Percentiles rank a stretch among this genome's conserved stretches.
These are phyloP conservation scores for Petrophora chlorosata DNA, from an alignment of 2,888 invertebrate species.

Conservation along the genomic window DNA sequence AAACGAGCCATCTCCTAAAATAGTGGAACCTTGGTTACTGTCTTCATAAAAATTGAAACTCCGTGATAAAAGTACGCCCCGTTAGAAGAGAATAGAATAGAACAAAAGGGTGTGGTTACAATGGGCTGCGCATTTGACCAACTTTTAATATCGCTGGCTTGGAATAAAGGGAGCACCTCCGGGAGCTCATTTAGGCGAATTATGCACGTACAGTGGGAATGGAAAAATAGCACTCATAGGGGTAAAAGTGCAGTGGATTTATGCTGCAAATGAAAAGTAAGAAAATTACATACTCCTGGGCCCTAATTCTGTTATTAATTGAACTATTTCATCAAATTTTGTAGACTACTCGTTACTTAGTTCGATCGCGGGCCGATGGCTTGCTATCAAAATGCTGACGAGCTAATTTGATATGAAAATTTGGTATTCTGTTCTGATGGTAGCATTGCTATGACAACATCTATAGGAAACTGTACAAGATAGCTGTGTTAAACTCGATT, in stretches of 20 bases:
- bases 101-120: constrained; percentile 59
- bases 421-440: no score
- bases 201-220: constrained; percentile 58
- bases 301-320: no score
- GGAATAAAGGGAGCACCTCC: constrained; percentile 58
- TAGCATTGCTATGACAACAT: no score
- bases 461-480: no score
- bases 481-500: no score
- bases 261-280: background rate
- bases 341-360: no score
- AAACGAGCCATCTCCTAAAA: background rate
- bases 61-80: constrained; percentile 32
- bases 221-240: constrained; percentile 37
- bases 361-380: no score
- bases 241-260: background rate
- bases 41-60: background rate
- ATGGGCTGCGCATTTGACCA: constrained; percentile 66
- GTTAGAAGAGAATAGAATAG: constrained; percentile 49
- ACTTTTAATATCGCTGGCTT: constrained; percentile 67
- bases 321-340: no score
- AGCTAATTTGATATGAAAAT: no score
- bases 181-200: constrained; percentile 70
- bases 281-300: no score
- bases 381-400: no score
- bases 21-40: constrained; percentile 4